Base-by-base conservation (phyloP, 2,888 invertebrate species). In the Orthosia incerta region DNA sequence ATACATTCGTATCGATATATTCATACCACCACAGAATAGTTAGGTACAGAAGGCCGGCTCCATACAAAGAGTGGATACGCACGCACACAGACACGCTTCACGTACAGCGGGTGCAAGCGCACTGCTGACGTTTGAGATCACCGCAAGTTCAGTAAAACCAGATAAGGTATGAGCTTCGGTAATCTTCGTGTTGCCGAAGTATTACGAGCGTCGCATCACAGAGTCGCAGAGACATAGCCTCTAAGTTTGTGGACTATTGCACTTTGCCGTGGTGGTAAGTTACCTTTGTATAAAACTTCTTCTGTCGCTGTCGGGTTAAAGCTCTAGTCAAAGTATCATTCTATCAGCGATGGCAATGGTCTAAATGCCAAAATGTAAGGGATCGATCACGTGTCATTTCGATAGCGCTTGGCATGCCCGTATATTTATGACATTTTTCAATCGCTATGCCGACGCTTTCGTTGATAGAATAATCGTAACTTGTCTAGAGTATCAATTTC, bases 1-100 rank as follows among this genome's bases (percentile, higher is more conserved):
- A 45, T 56, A 74, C 39, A 64, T 56, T 61, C 23, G 51, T 59
- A 55, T 53, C 4, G 20, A 50, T 65, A 50, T 65, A 61, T n/a
- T 18, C 12, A 56, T 50, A 39, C 13, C 11, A 55, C 15, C 39
- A 50, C 39, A 4, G 13, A 53, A 23, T 18, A 53, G 4, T n/a
- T 2, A n/a, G 9, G 0, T 2, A 13, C 39, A 74, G 56, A 57
- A 73, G 39, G 13, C 13, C 9, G 2, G 0, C 0, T 51, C 18
- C 18, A 11, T 15, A 18, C 18, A n/a, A n/a, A 4, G 11, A 20
- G 9, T 1, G 3, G 48, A 46, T 11, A 3, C 11, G 1, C 46
- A 31, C 53, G 18, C 46, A 45, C 23, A 55, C 15, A 20, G 20
- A 13, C 13, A 31, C 15, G 13, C 20, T 12, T 4, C 15, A 55